These are phyloP conservation scores for Rhinoderma darwinii DNA, from an alignment of 2,113 vertebrate species.

Conservation along the genomic window DNA sequence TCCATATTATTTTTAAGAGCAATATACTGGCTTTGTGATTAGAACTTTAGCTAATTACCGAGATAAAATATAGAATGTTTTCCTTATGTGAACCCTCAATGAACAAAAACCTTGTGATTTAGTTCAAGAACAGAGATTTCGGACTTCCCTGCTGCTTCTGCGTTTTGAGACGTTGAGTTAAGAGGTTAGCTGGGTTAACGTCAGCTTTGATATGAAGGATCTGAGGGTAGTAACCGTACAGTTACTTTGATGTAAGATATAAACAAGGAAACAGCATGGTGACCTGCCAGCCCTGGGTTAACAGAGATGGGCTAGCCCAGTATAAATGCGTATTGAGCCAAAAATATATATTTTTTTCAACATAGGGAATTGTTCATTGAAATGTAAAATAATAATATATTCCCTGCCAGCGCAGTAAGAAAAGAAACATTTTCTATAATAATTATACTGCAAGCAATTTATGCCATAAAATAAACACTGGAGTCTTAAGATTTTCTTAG, in stretches of 20 bases:
- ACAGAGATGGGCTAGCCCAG: not conserved
- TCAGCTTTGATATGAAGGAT: slow-evolving; percentile 46
- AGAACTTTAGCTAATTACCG: not conserved
- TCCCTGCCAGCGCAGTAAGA: not conserved
- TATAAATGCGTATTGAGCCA: slow-evolving; percentile 17
- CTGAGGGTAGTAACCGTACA: slow-evolving; percentile 39
- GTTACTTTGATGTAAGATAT: slow-evolving; percentile 41
- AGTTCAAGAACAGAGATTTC: slow-evolving; percentile 21
- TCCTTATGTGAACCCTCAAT: not conserved
- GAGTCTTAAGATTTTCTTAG: not conserved
- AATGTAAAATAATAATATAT: not conserved
- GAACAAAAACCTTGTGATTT: slow-evolving; percentile 29
- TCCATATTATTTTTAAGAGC: not conserved
- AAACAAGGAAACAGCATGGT: slow-evolving; percentile 49
- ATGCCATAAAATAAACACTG: not conserved
- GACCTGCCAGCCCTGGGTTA: slow-evolving; percentile 26
- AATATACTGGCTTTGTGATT: not conserved
- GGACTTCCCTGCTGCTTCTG: slow-evolving; percentile 24
- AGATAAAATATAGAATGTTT: slow-evolving; percentile 8
- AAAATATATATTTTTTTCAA: slow-evolving; percentile 26
- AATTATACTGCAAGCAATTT: not conserved
- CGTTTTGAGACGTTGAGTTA: slow-evolving; percentile 31
- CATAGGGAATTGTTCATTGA: not conserved
- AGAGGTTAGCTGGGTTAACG: slow-evolving; percentile 13
- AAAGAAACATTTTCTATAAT: not conserved